These are phyloP conservation scores for Prunella himalayana DNA, from an alignment of 2,113 vertebrate species.

Conservation along the genomic window DNA sequence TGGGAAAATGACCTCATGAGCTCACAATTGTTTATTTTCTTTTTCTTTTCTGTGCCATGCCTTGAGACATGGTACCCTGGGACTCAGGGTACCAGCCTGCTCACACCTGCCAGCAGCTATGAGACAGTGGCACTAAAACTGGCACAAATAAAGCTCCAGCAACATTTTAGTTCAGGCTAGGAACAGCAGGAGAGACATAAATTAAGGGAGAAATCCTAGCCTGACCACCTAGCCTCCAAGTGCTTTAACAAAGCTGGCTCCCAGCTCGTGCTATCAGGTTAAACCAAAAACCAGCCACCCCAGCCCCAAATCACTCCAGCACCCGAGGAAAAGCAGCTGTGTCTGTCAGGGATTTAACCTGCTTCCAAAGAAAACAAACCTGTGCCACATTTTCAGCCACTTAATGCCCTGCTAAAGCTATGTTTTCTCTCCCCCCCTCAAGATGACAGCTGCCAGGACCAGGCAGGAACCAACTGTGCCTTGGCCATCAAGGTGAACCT, in stretches of 20 bases:
- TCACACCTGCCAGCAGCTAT: not conserved
- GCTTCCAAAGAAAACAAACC: conserved; percentile 45
- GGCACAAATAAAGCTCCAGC: not conserved
- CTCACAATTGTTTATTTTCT: not conserved
- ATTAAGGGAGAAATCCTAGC: not conserved
- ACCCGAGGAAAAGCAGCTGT: not conserved
- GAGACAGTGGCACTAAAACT: not conserved
- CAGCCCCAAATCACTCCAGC: conserved; percentile 37
- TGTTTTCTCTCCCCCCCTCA: not conserved
- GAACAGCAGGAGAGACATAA: not conserved
- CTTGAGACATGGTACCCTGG: not conserved
- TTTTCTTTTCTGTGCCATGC: fast-evolving
- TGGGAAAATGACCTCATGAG: fast-evolving
- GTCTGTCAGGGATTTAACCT: conserved; percentile 8
- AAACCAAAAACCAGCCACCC: not conserved
- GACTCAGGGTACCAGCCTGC: fast-evolving
- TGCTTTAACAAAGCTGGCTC: not conserved
- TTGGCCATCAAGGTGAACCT: conserved; percentile 97
- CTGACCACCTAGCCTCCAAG: conserved; percentile 22
- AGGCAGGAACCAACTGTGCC: conserved; percentile 92
- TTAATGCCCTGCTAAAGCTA: conserved; percentile 30
- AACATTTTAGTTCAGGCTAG: fast-evolving
- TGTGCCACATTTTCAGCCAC: not conserved
- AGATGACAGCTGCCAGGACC: conserved; percentile 98
- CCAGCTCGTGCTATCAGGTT: not conserved